Conservation (phyloP, 2,888 invertebrate genomes). For the Drosophila formosana region DNA sequence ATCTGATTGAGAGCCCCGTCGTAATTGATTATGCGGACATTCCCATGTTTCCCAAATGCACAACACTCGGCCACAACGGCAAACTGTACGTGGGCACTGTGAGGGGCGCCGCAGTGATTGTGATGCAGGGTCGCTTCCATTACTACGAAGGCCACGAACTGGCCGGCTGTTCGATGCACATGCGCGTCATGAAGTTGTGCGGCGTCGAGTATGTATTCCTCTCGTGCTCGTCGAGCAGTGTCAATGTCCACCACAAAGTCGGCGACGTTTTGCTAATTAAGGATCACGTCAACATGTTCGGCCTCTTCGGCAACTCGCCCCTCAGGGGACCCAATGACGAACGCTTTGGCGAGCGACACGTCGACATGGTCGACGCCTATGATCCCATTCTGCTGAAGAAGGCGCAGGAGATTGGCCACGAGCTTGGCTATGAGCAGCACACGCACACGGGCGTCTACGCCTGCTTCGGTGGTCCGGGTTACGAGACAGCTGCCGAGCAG, state of each 20-base stretch:
- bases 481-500: conserved; percentile 97
- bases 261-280: conserved; percentile 98
- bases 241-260: conserved; percentile 89
- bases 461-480: conserved; percentile 96
- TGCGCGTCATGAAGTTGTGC: conserved; percentile 97
- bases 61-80: conserved; percentile 95
- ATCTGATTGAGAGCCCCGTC: conserved; percentile 89
- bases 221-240: conserved; percentile 98
- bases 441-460: conserved; percentile 96
- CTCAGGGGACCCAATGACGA: conserved; percentile 96
- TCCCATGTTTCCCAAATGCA: conserved; percentile 96
- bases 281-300: conserved; percentile 98
- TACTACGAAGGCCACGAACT: conserved; percentile 97
- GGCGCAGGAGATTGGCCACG: conserved; percentile 89
- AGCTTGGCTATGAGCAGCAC: conserved; percentile 89
- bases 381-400: conserved; percentile 89
- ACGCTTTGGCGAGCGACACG: conserved; percentile 96
- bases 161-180: conserved; percentile 96
- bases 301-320: conserved; percentile 95
- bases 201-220: conserved; percentile 95
- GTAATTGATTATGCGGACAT: conserved; percentile 94
- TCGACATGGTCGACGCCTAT: conserved; percentile 96
- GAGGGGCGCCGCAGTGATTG: conserved; percentile 92
- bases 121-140: conserved; percentile 98
- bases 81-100: conserved; percentile 95